Evolutionary conservation across 2,113 vertebrate species (phyloP).

Genomic region (Cervus canadensis): DNA sequence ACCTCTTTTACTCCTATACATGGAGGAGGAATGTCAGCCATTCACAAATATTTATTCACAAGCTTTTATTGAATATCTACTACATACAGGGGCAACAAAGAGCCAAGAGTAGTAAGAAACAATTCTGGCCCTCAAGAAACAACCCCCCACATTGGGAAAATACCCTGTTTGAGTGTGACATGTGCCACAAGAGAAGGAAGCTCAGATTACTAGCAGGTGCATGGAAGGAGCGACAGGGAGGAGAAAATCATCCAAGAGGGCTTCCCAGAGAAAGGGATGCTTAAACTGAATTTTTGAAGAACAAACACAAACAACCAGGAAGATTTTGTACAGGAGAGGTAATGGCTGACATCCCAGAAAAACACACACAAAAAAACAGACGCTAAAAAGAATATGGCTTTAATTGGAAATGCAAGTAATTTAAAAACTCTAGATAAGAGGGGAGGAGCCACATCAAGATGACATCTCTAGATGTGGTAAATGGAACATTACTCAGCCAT

Average conservation of each 20-base stretch:
- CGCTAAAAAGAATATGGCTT: background rate
- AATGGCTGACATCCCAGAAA: background rate
- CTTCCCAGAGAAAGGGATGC: background rate
- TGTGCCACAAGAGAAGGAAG: background rate
- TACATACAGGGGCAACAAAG: background rate
- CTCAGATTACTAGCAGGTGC: rapidly evolving
- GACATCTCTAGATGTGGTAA: background rate
- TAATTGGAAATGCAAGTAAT: background rate
- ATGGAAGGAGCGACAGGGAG: background rate
- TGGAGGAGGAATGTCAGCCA: background rate
- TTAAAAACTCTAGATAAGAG: background rate
- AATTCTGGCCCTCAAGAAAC: background rate
- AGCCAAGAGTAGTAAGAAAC: background rate
- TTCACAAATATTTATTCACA: background rate
- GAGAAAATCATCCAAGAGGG: background rate
- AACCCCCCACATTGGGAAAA: background rate
- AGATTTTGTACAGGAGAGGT: background rate
- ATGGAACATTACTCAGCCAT: background rate
- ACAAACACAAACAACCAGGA: background rate
- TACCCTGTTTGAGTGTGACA: too few species aligned
- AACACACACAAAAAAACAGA: background rate
- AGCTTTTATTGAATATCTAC: background rate
- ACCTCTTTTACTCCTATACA: background rate
- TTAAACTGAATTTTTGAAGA: background rate
- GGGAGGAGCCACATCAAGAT: background rate